Percentiles rank a stretch among this genome's conserved stretches.
phyloP scores from a whole-genome alignment of 2,797 vertebrate genomes.

The Sebastes hubbsi region DNA sequence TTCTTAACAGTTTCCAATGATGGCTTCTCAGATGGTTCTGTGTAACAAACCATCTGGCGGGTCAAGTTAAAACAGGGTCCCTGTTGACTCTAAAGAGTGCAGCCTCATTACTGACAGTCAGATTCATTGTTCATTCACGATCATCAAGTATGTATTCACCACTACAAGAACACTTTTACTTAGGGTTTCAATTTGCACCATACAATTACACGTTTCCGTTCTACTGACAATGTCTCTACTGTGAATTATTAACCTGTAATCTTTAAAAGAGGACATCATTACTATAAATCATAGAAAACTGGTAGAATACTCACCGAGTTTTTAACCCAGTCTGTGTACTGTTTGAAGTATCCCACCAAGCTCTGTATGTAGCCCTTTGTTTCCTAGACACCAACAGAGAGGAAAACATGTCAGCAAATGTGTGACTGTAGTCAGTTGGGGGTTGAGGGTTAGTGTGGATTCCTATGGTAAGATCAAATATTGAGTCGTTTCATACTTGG shows the following conservation, averaged over 20 bases:
- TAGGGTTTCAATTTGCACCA: background rate
- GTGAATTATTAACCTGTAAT: background rate
- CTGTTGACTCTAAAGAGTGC: background rate
- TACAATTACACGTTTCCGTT: background rate
- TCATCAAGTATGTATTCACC: background rate
- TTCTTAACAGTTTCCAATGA: no score
- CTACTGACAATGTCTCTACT: background rate
- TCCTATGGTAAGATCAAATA: background rate
- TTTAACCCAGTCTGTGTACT: constrained; percentile 90
- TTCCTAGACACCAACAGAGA: constrained; percentile 80
- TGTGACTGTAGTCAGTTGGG: background rate
- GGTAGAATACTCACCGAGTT: constrained; percentile 84
- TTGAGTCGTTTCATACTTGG: background rate
- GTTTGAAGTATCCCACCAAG: constrained; percentile 88
- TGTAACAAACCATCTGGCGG: no score
- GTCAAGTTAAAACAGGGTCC: background rate
- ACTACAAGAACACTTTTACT: background rate
- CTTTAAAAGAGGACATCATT: background rate
- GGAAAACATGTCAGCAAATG: background rate
- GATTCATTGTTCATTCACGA: background rate
- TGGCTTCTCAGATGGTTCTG: no score
- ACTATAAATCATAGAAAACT: background rate
- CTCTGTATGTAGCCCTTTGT: constrained; percentile 83
- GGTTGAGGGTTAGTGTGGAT: background rate
- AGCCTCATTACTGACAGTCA: background rate